Evolutionary conservation across 2,888 invertebrate genomes (phyloP), one percentile per base, ranked within the genome.

Genomic region (Pristionchus maxplancki): DNA sequence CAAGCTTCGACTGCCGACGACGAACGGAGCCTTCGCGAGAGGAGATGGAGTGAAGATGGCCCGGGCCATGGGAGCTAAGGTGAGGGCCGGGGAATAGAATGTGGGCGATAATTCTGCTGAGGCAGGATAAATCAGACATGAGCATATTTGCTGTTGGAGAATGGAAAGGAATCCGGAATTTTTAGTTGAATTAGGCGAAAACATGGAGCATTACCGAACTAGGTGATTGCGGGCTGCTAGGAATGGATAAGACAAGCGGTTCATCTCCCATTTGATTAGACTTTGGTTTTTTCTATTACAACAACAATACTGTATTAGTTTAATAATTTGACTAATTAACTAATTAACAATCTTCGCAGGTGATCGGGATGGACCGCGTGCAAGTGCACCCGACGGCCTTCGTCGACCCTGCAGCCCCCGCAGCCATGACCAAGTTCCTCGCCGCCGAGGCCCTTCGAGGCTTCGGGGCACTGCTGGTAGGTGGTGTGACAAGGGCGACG

Each of bases 371-470:
- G 95, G 88, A 94, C 34, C 81, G 91, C 13, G 93, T 94, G 62
- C 94, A 92, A 89, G 90, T 94, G 34, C 94, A 94, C 87, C 94
- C 94, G 24, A 94, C 94, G 0, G 93, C 94, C 0, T 95, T 95
- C 89, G 91, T 95, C 31, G 95, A 95, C 85, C 94, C 95, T 9
- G 93, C 93, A 40, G 90, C 91, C 6, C 94, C 94, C 17, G 83
- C 71, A 1, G 94, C 91, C 5, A 83, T 67, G 28, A 95, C 95
- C 6, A 94, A 94, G 88, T 95, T 95, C 89, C 89, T 95, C 64
- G 95, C 95, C 0, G 95, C 95, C 20, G 95, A 95, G 84, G 95
- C 95, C 34, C 90, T 95, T 31, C 89, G 95, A 20, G 95, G 95
- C 87, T 94, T 94, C 87, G 95, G 94, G 37, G 34, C 67, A 67